Evolutionary conservation across 2,888 invertebrate species (phyloP).

Genomic region (Pseudanteris insignis): DNA sequence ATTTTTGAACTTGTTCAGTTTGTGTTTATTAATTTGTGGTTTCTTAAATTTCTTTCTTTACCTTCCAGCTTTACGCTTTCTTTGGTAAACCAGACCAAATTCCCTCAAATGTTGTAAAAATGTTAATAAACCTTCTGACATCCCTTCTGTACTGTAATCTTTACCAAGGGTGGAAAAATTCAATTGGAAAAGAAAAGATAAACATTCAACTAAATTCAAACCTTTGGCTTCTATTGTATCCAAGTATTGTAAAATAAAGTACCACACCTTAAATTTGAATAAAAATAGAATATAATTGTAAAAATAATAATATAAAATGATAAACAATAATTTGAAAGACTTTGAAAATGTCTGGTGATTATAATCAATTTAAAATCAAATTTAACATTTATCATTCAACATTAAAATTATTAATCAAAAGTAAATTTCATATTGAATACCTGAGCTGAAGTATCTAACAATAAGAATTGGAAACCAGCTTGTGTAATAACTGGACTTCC

Average conservation of each 20-base stretch:
- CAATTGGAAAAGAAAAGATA: constrained; percentile 95
- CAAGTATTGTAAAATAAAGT: constrained; percentile 94
- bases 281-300: background rate
- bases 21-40: background rate
- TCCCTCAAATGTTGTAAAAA: constrained; percentile 96
- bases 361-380: too few relatives aligned
- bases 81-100: constrained; percentile 96
- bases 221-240: constrained; percentile 90
- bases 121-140: constrained; percentile 85
- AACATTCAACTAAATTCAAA: constrained; percentile 87
- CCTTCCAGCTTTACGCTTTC: constrained; percentile 74
- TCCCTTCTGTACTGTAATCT: constrained; percentile 91
- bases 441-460: constrained; percentile 92
- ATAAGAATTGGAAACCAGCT: constrained; percentile 95
- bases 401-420: too few relatives aligned
- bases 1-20: too few relatives aligned
- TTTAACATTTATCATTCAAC: too few relatives aligned
- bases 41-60: too few relatives aligned
- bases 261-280: constrained; percentile 77
- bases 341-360: too few relatives aligned
- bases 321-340: too few relatives aligned
- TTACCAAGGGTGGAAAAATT: constrained; percentile 94
- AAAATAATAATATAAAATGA: background rate
- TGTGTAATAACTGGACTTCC: constrained; percentile 89
- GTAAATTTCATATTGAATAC: too few relatives aligned